Conservation (phyloP, 2,113 vertebrate genomes). For the Hippocampus guttulatus region DNA sequence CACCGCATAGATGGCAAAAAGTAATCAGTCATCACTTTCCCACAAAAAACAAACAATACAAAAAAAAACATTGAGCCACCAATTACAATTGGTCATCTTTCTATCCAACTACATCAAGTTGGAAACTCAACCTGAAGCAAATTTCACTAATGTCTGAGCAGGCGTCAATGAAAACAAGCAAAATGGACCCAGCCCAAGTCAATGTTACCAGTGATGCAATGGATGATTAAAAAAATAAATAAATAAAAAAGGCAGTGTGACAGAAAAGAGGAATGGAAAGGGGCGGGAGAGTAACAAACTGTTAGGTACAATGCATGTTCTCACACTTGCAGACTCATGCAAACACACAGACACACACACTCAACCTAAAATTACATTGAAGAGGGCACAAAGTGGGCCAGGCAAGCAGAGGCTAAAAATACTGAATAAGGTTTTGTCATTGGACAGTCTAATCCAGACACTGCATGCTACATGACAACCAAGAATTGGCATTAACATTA, state of each 20-base stretch:
- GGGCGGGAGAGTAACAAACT: neutral
- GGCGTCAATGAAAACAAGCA: neutral
- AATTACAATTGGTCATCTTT: neutral
- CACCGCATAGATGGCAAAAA: neutral
- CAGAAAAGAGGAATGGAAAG: neutral
- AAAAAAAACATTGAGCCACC: neutral
- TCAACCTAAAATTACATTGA: constrained; percentile 50
- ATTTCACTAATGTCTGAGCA: neutral
- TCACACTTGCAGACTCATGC: neutral
- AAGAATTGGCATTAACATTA: neutral
- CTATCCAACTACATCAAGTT: neutral
- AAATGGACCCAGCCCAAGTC: neutral
- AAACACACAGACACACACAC: neutral
- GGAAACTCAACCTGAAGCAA: neutral
- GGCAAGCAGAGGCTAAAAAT: constrained; percentile 24
- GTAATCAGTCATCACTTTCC: neutral
- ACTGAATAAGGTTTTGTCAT: neutral
- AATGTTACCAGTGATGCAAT: neutral
- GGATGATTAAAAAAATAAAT: neutral
- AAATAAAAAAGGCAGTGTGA: neutral
- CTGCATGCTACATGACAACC: neutral
- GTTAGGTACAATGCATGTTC: neutral
- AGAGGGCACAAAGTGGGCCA: constrained; percentile 57
- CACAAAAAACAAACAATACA: neutral
- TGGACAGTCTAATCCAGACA: neutral